A percentile compares a stretch with the other conserved stretches of the same genome.
Evolutionary conservation across 2,888 invertebrate species (phyloP).

Genomic region (Dynastes tityus): DNA sequence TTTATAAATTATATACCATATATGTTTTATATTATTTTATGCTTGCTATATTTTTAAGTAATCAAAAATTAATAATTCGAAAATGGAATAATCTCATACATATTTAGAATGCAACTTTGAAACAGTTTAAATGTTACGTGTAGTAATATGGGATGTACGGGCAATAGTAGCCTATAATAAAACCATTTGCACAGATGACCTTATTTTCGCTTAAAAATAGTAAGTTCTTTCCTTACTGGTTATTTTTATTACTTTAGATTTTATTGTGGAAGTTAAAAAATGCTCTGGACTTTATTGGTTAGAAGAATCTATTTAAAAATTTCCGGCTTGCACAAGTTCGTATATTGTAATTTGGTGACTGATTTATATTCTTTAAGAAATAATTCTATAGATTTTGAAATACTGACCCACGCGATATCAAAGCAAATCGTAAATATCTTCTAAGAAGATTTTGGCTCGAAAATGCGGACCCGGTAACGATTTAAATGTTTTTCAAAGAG

Average conservation of each 20-base stretch:
- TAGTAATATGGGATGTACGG: too few species aligned
- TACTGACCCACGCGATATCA: neutral
- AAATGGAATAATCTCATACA: too few species aligned
- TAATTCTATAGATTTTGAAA: slow-evolving; percentile 17
- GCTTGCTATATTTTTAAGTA: too few species aligned
- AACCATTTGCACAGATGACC: too few species aligned
- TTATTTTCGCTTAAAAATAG: too few species aligned
- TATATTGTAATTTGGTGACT: slow-evolving; percentile 2
- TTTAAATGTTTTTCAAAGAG: slow-evolving; percentile 1
- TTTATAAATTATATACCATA: too few species aligned
- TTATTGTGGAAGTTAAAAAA: neutral
- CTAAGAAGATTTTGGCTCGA: neutral
- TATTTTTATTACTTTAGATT: neutral
- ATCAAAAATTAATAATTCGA: too few species aligned
- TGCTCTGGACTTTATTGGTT: neutral
- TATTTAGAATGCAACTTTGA: too few species aligned
- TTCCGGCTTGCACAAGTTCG: neutral
- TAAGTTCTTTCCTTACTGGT: too few species aligned
- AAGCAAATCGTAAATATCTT: neutral
- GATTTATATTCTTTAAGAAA: slow-evolving; percentile 5
- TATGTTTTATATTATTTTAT: too few species aligned
- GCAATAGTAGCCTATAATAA: too few species aligned
- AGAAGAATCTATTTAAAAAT: neutral
- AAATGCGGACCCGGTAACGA: neutral
- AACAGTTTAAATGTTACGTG: too few species aligned